phyloP scores from a whole-genome alignment of 2,888 invertebrate species.

The Dolomedes plantarius region DNA sequence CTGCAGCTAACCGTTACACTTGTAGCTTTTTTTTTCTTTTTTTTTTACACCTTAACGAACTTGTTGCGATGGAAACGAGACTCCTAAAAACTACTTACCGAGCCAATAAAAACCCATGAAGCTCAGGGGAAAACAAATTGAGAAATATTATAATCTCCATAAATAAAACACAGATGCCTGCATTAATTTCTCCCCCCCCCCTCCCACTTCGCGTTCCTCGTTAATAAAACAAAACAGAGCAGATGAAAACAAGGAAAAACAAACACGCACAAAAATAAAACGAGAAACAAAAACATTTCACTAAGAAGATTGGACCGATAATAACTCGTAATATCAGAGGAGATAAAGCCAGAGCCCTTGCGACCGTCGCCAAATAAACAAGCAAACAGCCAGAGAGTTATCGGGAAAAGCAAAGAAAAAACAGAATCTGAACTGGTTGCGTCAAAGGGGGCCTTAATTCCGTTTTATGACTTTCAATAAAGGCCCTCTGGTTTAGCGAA shows the following conservation, averaged over 20 bases:
- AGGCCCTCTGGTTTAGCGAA: conserved; percentile 57
- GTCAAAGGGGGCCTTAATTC: conserved; percentile 63
- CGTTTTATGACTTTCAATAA: conserved; percentile 68
- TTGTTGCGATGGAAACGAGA: neutral
- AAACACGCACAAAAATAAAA: neutral
- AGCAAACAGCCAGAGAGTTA: neutral
- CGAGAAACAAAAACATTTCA: neutral
- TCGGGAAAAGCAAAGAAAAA: conserved; percentile 13
- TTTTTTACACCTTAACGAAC: neutral
- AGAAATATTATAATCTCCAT: neutral
- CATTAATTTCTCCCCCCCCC: neutral
- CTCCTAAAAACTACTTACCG: neutral
- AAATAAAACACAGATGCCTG: neutral
- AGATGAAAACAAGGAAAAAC: neutral
- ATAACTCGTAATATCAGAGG: neutral
- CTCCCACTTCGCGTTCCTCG: neutral
- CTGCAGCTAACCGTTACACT: too few species aligned
- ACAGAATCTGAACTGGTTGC: conserved; percentile 38
- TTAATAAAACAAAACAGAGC: neutral
- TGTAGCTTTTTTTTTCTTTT: neutral
- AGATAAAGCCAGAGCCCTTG: neutral
- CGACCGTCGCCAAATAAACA: neutral
- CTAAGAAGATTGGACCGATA: neutral
- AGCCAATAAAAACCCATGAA: neutral
- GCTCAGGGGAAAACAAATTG: neutral